Base-by-base conservation (phyloP, 2,797 vertebrate genomes). In the Sparidentex hasta region DNA sequence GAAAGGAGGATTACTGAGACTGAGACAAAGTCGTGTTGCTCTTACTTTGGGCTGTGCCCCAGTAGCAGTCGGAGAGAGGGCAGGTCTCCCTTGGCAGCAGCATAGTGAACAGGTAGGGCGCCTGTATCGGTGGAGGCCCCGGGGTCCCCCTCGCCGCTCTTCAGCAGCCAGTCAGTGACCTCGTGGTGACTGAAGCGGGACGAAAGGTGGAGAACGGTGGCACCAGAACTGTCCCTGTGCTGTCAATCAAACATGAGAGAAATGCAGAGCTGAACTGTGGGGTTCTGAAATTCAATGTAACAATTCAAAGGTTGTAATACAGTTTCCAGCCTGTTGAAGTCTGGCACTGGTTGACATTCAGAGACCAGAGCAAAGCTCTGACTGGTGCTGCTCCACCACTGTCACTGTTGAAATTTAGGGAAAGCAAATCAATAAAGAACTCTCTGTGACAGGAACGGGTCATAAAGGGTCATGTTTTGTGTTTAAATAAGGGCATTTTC, bases 71-170 rank as follows among this genome's bases (percentile, higher is more conserved):
- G 95, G 74, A 99, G 95, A 52, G 98, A 97, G 79, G 95, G 89
- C 82, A 98, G 95, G 92, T 99, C 98, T 90, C 98, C 98, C 96
- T 99, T 99, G 96, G 98, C 97, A 89, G 98, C 97, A 0, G 98
- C 97, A 0, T 99, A 99, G 92, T 99, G 98, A 80, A 98, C 79
- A 1, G 98, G 96, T 52, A 99, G 86, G 1, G 97, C 97, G 5
- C 98, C 98, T 0, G 96, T 97, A 69, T 99, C 97, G 0, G 98
- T 99, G 91, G 96, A 87, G 48, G 88, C 82, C 4, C 94, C 92
- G 11, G 98, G 95, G 68, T 98, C 96, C 13, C 95, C 96, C 61
- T 96, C 96, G 0, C 96, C 95, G 0, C 95, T 96, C 78, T 95
- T 96, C 82, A 99, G 93, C 74, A 99, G 94, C 98, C 98, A 99